Base-by-base conservation (phyloP, 2,113 vertebrate genomes). In the Cinclus cinclus region DNA sequence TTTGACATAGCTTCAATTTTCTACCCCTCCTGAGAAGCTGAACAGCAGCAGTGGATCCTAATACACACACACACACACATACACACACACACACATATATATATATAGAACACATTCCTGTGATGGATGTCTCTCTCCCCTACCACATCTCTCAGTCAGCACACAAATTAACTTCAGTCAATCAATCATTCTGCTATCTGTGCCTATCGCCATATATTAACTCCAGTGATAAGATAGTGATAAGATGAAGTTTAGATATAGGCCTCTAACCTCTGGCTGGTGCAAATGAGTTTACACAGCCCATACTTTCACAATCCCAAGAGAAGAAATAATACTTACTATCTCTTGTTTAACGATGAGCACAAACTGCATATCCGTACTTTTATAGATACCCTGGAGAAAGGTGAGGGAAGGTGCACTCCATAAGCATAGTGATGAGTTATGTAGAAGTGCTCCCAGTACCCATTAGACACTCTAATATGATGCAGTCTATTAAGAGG, bases 351-450 rank as follows among this genome's bases (percentile, higher is more conserved):
- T 95, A 96, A 94, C 20, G 65, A 92, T 64, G 87, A 91, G 63
- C 55, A 65, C 71, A 84, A 63, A 39, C 92, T 84, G 75, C 8
- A 1, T 49, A 82, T 50, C 81, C 0, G 0, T 52, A 87, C 70
- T 95, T 95, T 87, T 95, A 96, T 18, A 2, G 92, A 49, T 62
- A 87, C 87, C 81, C 93, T 92, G 93, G 80, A 94, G 95, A 94
- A 96, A 96, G 90, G 90, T 60, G 73, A 95, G 44, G 79, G 58
- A 79, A 95, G 89, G 58, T 18, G 17, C 47, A 74, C 64, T 91
- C 85, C 79, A 73, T 50, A 69, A 90, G 88, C 92, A 95, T 95
- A 69, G 86, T 90, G 85, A 96, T 96, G 82, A 97, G 87, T 79
- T 94, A 24, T 31, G 52, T 6, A 81, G 81, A 79, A 87, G 65